Percentiles rank a stretch among this genome's conserved stretches.
Evolutionary conservation across 2,797 vertebrate species (phyloP).

Genomic region (Manis pentadactyla): DNA sequence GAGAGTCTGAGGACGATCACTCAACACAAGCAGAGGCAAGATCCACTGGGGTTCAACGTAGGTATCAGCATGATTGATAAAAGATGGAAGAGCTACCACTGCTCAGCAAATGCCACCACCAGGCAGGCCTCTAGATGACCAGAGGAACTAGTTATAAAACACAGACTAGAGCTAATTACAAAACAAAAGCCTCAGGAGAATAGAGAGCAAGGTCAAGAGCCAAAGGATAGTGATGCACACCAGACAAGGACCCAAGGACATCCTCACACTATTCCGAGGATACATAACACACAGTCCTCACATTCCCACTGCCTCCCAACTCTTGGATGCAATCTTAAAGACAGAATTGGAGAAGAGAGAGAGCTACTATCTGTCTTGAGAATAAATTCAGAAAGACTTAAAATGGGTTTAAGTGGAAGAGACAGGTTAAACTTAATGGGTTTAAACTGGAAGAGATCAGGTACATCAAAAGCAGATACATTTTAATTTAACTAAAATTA

Average conservation of each 20-base stretch:
- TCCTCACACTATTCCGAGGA: neutral
- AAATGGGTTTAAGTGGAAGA: neutral
- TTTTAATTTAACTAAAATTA: no score
- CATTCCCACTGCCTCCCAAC: fast-evolving
- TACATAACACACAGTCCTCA: neutral
- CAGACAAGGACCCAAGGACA: neutral
- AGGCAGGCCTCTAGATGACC: neutral
- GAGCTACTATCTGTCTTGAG: neutral
- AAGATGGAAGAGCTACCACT: neutral
- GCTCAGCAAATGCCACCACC: neutral
- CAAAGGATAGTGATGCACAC: neutral
- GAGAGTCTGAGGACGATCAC: neutral
- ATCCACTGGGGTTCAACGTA: neutral
- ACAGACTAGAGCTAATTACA: neutral
- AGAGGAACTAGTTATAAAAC: neutral
- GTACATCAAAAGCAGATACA: neutral
- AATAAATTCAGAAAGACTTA: neutral
- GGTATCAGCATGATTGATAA: neutral
- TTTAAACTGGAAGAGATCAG: neutral
- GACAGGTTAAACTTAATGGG: neutral
- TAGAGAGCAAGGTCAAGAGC: neutral
- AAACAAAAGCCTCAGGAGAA: neutral
- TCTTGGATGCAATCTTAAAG: neutral
- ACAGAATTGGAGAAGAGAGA: neutral
- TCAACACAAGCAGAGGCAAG: neutral